A percentile compares a stretch with the other conserved stretches of the same genome.
Conservation (phyloP, 2,113 vertebrate genomes). For the Hemicordylus capensis region DNA sequence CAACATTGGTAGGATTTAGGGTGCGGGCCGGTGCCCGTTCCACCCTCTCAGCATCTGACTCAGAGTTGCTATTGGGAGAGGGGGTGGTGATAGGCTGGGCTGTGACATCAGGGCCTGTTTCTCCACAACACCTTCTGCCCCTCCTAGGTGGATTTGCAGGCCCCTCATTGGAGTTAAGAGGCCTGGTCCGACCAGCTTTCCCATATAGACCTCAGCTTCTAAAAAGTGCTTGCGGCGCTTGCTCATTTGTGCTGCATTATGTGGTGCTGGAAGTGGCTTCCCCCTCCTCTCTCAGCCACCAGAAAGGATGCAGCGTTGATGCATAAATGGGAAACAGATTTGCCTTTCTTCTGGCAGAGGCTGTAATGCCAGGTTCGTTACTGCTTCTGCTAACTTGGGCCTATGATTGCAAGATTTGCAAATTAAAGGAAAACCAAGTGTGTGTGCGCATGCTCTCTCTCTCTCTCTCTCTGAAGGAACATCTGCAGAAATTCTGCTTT, state of each 20-base stretch:
- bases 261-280: conserved; percentile 89
- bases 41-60: too few relatives aligned
- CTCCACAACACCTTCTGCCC: too few relatives aligned
- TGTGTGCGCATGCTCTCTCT: too few relatives aligned
- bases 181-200: conserved; percentile 48
- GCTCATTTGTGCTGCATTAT: conserved; percentile 85
- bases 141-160: neutral
- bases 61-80: too few relatives aligned
- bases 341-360: conserved; percentile 86
- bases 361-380: conserved; percentile 84
- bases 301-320: conserved; percentile 92
- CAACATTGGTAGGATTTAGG: too few relatives aligned
- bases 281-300: conserved; percentile 83
- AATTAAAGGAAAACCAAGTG: conserved; percentile 95
- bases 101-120: too few relatives aligned
- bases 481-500: conserved; percentile 81
- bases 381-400: conserved; percentile 88
- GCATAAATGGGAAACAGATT: conserved; percentile 97
- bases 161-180: neutral
- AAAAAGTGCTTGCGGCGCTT: conserved; percentile 78
- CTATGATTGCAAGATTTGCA: conserved; percentile 98
- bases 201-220: conserved; percentile 75
- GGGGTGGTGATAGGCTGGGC: too few relatives aligned
- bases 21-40: too few relatives aligned
- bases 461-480: conserved; percentile 71